These are phyloP conservation scores for Leptinotarsa lineolata DNA, from an alignment of 1,140 invertebrate species.

Conservation along the genomic window DNA sequence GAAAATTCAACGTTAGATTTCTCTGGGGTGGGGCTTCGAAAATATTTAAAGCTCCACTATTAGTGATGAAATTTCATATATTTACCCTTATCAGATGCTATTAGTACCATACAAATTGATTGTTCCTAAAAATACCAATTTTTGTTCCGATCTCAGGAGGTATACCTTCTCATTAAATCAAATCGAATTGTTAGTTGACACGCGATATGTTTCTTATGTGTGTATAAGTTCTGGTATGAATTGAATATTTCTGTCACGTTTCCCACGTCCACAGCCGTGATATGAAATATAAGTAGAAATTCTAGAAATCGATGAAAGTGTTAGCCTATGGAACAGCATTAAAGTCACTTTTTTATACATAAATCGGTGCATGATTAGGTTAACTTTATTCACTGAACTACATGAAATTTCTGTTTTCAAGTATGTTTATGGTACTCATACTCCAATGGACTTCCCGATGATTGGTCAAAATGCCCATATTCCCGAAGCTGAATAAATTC, in stretches of 20 bases:
- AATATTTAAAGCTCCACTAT: conserved; percentile 26
- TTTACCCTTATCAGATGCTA: conserved; percentile 22
- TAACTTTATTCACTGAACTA: too few relatives aligned
- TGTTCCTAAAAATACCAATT: conserved; percentile 25
- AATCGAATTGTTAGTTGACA: conserved; percentile 19
- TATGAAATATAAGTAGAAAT: background rate
- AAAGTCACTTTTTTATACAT: background rate
- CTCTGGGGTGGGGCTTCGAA: background rate
- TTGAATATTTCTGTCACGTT: background rate
- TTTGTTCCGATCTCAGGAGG: background rate
- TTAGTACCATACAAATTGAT: conserved; percentile 23
- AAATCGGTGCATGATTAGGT: too few relatives aligned
- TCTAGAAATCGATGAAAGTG: background rate
- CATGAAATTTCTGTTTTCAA: too few relatives aligned
- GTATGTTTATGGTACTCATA: too few relatives aligned
- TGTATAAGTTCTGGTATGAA: conserved; percentile 2
- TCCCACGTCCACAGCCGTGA: background rate
- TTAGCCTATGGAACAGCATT: background rate
- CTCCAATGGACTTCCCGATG: too few relatives aligned
- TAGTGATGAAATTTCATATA: conserved; percentile 25
- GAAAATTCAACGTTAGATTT: background rate
- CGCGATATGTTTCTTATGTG: conserved; percentile 11
- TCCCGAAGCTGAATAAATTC: too few relatives aligned
- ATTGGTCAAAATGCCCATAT: too few relatives aligned
- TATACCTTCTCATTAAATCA: conserved; percentile 19